Percentiles rank a stretch among this genome's conserved stretches.
Conservation (phyloP, 2,113 vertebrate species). For the Amblyornis subalaris region DNA sequence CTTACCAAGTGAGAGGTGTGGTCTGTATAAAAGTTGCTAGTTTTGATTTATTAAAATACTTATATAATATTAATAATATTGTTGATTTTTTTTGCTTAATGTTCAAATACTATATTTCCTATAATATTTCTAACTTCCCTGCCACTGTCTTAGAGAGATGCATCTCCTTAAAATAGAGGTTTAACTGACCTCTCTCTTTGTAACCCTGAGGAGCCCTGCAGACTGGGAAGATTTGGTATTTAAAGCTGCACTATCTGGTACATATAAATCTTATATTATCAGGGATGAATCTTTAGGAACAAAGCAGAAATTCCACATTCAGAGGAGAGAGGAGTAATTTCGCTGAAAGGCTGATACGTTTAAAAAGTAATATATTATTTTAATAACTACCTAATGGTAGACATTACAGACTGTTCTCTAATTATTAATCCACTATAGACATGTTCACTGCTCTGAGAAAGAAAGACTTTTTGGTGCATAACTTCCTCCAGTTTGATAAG, state of each 20-base stretch:
- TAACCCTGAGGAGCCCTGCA: background rate
- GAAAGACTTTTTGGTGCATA: background rate
- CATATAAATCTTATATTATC: slow-evolving; percentile 10
- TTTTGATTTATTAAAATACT: background rate
- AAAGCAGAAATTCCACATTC: background rate
- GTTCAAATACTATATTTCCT: background rate
- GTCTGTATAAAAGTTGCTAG: background rate
- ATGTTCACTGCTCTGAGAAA: background rate
- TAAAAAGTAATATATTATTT: slow-evolving; percentile 41
- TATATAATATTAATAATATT: background rate
- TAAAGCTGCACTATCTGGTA: background rate
- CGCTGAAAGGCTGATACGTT: background rate
- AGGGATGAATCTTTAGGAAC: background rate
- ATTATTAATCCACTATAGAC: slow-evolving; percentile 7
- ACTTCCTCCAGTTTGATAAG: background rate
- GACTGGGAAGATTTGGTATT: background rate
- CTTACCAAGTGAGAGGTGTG: background rate
- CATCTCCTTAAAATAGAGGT: background rate
- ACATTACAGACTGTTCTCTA: slow-evolving; percentile 1
- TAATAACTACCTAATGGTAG: background rate
- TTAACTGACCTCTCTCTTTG: background rate
- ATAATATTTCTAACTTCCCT: background rate
- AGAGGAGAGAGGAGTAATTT: background rate
- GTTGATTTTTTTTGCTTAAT: background rate
- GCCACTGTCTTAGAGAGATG: background rate